Percentiles rank a stretch among this genome's conserved stretches.
Conservation (phyloP, 2,113 vertebrate species). For the Scophthalmus maximus region DNA sequence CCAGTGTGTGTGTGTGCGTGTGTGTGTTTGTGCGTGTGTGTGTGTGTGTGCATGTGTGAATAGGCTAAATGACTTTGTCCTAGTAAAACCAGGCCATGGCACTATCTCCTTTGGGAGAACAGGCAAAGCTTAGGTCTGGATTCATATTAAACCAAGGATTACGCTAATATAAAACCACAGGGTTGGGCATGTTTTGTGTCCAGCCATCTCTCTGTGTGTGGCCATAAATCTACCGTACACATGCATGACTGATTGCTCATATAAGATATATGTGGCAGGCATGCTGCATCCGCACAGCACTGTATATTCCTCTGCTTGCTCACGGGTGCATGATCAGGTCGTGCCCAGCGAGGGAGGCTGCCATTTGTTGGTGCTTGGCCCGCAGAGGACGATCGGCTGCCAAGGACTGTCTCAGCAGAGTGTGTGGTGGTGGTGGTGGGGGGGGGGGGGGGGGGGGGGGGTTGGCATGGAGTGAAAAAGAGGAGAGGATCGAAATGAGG, state of each 20-base stretch:
- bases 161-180: slow-evolving; percentile 47
- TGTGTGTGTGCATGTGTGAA: too few relatives aligned
- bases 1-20: slow-evolving; percentile 34
- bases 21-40: slow-evolving; percentile 29
- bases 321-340: slow-evolving; percentile 38
- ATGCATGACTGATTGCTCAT: slow-evolving; percentile 49
- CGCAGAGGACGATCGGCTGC: slow-evolving; percentile 51
- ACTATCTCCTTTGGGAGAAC: slow-evolving; percentile 50
- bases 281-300: slow-evolving; percentile 28
- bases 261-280: slow-evolving; percentile 40
- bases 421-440: too few relatives aligned
- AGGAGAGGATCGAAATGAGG: slow-evolving; percentile 16
- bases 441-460: too few relatives aligned
- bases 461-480: slow-evolving; percentile 19
- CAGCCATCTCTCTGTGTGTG: slow-evolving; percentile 45
- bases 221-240: slow-evolving; percentile 35
- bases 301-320: slow-evolving; percentile 34
- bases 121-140: slow-evolving; percentile 44
- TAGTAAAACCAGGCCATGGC: slow-evolving; percentile 61
- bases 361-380: slow-evolving; percentile 74
- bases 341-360: slow-evolving; percentile 46
- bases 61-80: slow-evolving; percentile 39
- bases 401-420: slow-evolving; percentile 58
- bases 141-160: slow-evolving; percentile 68
- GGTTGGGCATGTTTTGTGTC: slow-evolving; percentile 38